phyloP scores from a whole-genome alignment of 2,888 invertebrate species.

The Pteria penguin region DNA sequence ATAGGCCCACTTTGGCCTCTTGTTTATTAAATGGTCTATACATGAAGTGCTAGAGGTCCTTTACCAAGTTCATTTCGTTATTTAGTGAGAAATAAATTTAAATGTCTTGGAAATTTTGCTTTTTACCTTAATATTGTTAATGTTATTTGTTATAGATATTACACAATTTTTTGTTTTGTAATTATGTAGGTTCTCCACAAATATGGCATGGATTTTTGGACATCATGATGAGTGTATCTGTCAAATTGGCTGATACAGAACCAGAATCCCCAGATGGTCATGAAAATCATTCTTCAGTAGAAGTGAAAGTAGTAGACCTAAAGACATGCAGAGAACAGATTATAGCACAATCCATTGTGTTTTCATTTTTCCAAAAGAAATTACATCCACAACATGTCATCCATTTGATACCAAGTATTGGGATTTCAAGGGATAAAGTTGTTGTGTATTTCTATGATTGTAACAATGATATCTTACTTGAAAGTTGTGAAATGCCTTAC shows the following conservation, averaged over 20 bases:
- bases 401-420: constrained; percentile 14
- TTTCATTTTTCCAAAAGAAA: constrained; percentile 12
- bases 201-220: constrained; percentile 28
- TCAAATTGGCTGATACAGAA: neutral
- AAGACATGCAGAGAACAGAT: constrained; percentile 6
- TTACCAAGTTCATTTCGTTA: too few species aligned
- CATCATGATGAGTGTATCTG: neutral
- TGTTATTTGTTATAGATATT: neutral
- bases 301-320: neutral
- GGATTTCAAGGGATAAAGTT: constrained; percentile 10
- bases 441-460: constrained; percentile 17
- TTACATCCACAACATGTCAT: constrained; percentile 3
- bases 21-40: too few species aligned
- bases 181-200: constrained; percentile 13
- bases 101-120: too few species aligned
- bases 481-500: neutral
- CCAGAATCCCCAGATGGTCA: neutral
- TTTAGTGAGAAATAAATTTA: too few species aligned
- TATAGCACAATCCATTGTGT: constrained; percentile 18
- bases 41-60: too few species aligned
- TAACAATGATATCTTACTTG: constrained; percentile 14
- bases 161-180: neutral
- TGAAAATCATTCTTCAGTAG: neutral
- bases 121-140: too few species aligned
- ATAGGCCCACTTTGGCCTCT: too few species aligned